These are phyloP conservation scores for Limnephilus rhombicus DNA, from an alignment of 2,888 invertebrate species.

Conservation along the genomic window DNA sequence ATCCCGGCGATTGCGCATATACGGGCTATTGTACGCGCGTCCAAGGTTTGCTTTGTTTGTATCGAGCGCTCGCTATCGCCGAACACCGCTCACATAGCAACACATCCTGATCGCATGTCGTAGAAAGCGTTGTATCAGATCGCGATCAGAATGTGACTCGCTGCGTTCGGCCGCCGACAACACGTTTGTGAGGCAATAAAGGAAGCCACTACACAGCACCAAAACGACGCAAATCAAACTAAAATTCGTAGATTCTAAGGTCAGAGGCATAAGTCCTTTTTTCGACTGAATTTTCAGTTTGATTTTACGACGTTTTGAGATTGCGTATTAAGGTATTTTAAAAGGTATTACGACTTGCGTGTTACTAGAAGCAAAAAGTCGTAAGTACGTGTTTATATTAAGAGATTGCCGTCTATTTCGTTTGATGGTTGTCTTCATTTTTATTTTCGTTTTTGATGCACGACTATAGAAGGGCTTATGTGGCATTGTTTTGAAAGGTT, in stretches of 20 bases:
- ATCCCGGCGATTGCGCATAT: conserved; percentile 42
- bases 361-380: conserved; percentile 19
- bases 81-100: conserved; percentile 56
- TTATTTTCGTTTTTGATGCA: conserved; percentile 49
- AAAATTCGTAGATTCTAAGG: conserved; percentile 26
- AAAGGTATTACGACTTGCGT: conserved; percentile 52
- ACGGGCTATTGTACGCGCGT: conserved; percentile 53
- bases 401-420: conserved; percentile 41
- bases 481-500: conserved; percentile 7
- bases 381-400: background rate
- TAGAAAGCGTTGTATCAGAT: conserved; percentile 29
- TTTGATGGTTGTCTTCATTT: conserved; percentile 50
- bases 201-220: conserved; percentile 16
- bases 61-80: conserved; percentile 52
- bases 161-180: conserved; percentile 25
- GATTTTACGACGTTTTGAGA: conserved; percentile 49
- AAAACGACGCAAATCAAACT: conserved; percentile 30
- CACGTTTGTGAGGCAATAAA: conserved; percentile 55
- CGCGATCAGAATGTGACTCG: conserved; percentile 22
- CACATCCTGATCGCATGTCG: conserved; percentile 50
- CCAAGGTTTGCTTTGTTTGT: conserved; percentile 57
- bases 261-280: background rate
- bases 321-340: conserved; percentile 45
- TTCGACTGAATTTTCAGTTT: conserved; percentile 3
- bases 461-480: conserved; percentile 54